phyloP scores from a whole-genome alignment of 2,888 invertebrate species.

The Ectemnius continuus region DNA sequence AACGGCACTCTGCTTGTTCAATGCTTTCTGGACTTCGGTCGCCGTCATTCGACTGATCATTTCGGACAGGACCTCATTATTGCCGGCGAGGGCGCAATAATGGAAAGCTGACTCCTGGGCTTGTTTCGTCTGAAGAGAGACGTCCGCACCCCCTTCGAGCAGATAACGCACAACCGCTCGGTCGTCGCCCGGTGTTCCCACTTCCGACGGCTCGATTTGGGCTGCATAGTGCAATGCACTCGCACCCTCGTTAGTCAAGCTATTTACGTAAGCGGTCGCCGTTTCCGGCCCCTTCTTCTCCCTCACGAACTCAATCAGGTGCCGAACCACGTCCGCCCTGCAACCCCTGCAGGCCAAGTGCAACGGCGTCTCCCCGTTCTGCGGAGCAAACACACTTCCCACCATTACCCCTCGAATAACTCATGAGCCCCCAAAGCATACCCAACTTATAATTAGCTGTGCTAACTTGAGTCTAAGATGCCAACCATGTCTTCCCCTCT shows the following conservation, averaged over 20 bases:
- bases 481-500: too few species aligned
- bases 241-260: conserved; percentile 94
- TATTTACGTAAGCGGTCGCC: conserved; percentile 91
- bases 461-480: too few species aligned
- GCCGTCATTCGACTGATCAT: conserved; percentile 95
- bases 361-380: conserved; percentile 96
- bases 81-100: conserved; percentile 95
- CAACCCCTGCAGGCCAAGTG: conserved; percentile 95
- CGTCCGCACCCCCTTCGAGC: conserved; percentile 94
- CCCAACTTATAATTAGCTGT: too few species aligned
- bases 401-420: background rate
- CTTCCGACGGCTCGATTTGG: conserved; percentile 90
- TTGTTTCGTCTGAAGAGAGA: conserved; percentile 89
- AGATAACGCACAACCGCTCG: conserved; percentile 93
- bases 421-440: too few species aligned
- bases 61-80: conserved; percentile 95
- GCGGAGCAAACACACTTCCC: conserved; percentile 32
- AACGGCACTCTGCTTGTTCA: conserved; percentile 95
- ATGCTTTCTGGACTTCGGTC: conserved; percentile 93
- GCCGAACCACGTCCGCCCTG: conserved; percentile 90
- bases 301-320: conserved; percentile 91
- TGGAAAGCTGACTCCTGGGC: conserved; percentile 97
- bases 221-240: conserved; percentile 97
- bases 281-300: conserved; percentile 86
- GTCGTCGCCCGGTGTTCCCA: conserved; percentile 85